These are phyloP conservation scores for Sorex araneus DNA, from an alignment of 2,113 vertebrate genomes.

Conservation along the genomic window DNA sequence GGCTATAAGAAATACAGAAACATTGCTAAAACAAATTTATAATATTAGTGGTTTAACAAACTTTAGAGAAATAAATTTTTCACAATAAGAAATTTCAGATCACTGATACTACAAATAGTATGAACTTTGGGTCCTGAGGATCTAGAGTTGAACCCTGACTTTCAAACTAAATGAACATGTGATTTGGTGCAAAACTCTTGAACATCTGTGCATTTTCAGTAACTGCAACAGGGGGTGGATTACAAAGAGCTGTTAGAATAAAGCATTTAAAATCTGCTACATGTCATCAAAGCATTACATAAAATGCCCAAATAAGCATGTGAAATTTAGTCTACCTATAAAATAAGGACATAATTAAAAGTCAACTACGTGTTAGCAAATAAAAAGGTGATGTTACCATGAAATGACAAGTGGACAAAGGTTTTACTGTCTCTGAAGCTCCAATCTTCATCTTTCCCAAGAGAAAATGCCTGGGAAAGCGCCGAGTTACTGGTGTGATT, in stretches of 20 bases:
- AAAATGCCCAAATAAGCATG: not conserved
- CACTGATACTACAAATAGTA: not conserved
- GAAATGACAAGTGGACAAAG: not conserved
- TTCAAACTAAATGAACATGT: not conserved
- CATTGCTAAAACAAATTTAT: not conserved
- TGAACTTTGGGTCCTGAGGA: not conserved
- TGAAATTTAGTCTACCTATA: not conserved
- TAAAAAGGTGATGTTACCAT: not conserved
- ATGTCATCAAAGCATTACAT: not conserved
- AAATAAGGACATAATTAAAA: not conserved
- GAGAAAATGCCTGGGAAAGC: not conserved
- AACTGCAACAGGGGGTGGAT: not conserved
- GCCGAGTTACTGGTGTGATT: not conserved
- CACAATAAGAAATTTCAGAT: slow-evolving; percentile 31
- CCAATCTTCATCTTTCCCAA: not conserved
- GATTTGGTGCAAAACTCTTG: not conserved
- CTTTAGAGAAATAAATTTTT: not conserved
- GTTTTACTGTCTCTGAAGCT: not conserved
- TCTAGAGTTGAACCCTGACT: not conserved
- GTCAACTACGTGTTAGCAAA: not conserved
- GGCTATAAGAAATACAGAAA: not conserved
- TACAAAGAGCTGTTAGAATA: not conserved
- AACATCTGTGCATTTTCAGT: not conserved
- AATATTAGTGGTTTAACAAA: not conserved
- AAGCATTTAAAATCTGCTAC: not conserved